phyloP scores from a whole-genome alignment of 2,888 invertebrate species.

The Nymphalis urticae region DNA sequence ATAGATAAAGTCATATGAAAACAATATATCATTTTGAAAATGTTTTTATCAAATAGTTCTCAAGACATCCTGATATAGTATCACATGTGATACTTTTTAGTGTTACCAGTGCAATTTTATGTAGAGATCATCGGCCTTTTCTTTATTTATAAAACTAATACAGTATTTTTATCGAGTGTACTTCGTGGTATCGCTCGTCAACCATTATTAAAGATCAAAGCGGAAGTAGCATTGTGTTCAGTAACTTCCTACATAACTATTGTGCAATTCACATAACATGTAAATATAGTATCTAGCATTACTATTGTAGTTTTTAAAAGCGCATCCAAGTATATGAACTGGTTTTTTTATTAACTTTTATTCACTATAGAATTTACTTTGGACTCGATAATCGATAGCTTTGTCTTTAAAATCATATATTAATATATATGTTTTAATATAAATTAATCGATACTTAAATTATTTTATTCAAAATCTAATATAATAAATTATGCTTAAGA shows the following conservation, averaged over 20 bases:
- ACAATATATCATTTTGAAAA: too few relatives aligned
- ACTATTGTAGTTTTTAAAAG: constrained; percentile 9
- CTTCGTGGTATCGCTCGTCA: not conserved
- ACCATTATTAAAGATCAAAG: constrained; percentile 14
- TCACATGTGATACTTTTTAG: too few relatives aligned
- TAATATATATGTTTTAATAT: too few relatives aligned
- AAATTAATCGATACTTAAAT: too few relatives aligned
- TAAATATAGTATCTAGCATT: not conserved
- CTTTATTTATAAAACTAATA: not conserved
- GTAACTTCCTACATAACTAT: constrained; percentile 39
- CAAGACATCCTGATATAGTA: not conserved
- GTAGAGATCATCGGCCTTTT: not conserved
- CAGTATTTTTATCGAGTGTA: not conserved
- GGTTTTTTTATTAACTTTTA: not conserved
- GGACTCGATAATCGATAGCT: not conserved
- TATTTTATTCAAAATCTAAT: too few relatives aligned
- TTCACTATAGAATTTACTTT: too few relatives aligned
- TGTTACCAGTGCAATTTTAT: too few relatives aligned
- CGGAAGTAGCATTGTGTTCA: constrained; percentile 37
- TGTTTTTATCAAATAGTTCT: too few relatives aligned
- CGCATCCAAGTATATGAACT: not conserved
- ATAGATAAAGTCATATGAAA: too few relatives aligned
- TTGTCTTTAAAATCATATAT: too few relatives aligned
- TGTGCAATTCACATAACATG: constrained; percentile 31
- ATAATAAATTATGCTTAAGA: too few relatives aligned